Evolutionary conservation across 2,113 vertebrate species (phyloP).

Genomic region (Tenrec ecaudatus): DNA sequence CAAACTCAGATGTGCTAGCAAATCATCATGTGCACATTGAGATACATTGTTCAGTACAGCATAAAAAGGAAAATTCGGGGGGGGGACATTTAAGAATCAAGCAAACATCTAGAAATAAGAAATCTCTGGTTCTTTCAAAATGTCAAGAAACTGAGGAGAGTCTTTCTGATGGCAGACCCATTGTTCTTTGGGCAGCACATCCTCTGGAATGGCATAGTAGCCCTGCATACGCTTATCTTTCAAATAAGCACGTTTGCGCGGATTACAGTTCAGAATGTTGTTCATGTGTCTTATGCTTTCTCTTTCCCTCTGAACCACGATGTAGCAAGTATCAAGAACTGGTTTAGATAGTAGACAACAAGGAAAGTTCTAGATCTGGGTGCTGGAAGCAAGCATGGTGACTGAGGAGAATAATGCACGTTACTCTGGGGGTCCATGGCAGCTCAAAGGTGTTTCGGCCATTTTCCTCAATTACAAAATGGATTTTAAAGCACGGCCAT

Average conservation of each 20-base stretch:
- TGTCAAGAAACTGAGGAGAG: background rate
- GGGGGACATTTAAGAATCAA: background rate
- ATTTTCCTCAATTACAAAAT: background rate
- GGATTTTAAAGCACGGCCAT: background rate
- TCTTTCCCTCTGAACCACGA: slow-evolving; percentile 1
- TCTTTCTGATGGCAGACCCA: background rate
- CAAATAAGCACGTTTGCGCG: background rate
- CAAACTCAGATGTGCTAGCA: background rate
- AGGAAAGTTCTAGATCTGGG: background rate
- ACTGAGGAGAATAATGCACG: background rate
- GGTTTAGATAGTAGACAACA: background rate
- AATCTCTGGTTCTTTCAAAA: slow-evolving; percentile 7
- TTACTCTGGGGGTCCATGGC: background rate
- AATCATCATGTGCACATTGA: background rate
- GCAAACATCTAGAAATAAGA: slow-evolving; percentile 30
- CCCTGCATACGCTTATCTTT: slow-evolving; percentile 13
- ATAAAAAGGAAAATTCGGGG: slow-evolving; percentile 16
- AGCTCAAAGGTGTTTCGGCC: background rate
- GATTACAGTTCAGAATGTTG: background rate
- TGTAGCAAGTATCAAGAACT: background rate
- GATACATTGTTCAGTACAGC: background rate
- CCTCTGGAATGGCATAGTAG: background rate
- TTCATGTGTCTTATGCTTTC: background rate
- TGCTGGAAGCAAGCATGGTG: background rate
- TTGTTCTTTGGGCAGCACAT: background rate